These are phyloP conservation scores for Erythrocercus mccallii DNA, from an alignment of 2,113 vertebrate genomes.

Conservation along the genomic window DNA sequence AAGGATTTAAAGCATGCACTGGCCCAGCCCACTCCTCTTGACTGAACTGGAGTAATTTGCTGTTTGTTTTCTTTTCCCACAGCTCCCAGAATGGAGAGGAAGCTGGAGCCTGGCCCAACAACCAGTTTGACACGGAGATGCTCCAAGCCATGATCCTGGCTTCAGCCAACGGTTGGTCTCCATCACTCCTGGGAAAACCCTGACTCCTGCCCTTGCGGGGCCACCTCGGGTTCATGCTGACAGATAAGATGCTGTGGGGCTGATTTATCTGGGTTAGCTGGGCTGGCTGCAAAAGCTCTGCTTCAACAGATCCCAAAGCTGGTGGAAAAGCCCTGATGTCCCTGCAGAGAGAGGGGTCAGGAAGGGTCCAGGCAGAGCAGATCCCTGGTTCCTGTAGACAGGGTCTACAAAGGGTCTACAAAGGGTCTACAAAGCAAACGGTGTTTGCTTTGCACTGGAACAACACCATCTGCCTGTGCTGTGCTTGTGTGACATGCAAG, in stretches of 20 bases:
- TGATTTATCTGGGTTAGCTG: neutral
- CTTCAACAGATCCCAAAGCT: neutral
- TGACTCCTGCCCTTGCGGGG: rapidly evolving
- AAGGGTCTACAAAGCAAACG: too few relatives aligned
- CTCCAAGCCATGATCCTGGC: constrained; percentile 96
- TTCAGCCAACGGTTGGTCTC: constrained; percentile 88
- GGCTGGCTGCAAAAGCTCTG: neutral
- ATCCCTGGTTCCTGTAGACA: neutral
- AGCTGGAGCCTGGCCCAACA: constrained; percentile 96
- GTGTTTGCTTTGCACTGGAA: too few relatives aligned
- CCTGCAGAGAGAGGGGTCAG: neutral
- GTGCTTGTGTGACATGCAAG: neutral
- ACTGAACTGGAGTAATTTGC: neutral
- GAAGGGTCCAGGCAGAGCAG: neutral
- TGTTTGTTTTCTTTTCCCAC: constrained; percentile 38
- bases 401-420: too few relatives aligned
- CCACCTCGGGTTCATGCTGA: neutral
- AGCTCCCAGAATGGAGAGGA: constrained; percentile 86
- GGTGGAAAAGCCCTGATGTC: neutral
- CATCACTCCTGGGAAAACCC: neutral
- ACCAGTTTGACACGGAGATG: constrained; percentile 95
- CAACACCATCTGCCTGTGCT: rapidly evolving
- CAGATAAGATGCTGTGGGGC: neutral
- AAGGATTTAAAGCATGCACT: neutral
- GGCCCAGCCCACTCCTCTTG: neutral